Base-by-base conservation (phyloP, 2,888 invertebrate genomes). In the Papilio elwesi region DNA sequence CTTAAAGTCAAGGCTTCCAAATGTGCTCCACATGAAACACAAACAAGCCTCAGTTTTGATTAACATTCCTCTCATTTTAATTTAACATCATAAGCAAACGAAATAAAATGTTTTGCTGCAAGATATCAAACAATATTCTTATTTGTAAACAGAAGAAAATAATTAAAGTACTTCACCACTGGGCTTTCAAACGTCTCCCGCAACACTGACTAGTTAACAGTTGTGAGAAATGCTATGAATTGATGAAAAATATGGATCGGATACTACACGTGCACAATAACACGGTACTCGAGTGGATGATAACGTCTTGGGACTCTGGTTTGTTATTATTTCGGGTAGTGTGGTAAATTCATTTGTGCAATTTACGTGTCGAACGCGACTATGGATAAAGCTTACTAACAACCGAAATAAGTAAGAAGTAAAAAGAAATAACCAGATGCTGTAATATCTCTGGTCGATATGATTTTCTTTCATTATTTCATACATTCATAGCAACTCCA, bases 181-280 rank as follows among this genome's bases (percentile, higher is more conserved):
- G 84, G 83, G 79, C 82, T 76, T 70, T 49, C 51, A 51, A 52
- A 62, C 52, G 36, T 48, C 66, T 84, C 82, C 83, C 82, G 85
- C 88, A 88, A 88, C 85, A 84, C 87, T 91, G 91, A 91, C 91
- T 91, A 91, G 91, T 87, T 82, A 84, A 78, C 77, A 81, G 78
- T 57, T 66, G 43, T 57, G 67, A 38, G 16, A 59, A 68, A 65
- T 70, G 43, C 65, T 73, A 62, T 70, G 15, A 53, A 71, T 55
- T n/a, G 68, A 74, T 64, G 64, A 64, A 57, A 68, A 64, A 63
- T 64, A 51, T 47, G 5, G 15, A 38, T 11, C 26, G 12, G 1
- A 26, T n/a, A 13, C 8, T 59, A 62, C 43, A 1, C 59, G 59
- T 62, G 59, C 59, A 43, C 43, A 10, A 62, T 62, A 38, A 65